These are phyloP conservation scores for Tipula unca DNA, from an alignment of 2,888 invertebrate genomes.

Conservation along the genomic window DNA sequence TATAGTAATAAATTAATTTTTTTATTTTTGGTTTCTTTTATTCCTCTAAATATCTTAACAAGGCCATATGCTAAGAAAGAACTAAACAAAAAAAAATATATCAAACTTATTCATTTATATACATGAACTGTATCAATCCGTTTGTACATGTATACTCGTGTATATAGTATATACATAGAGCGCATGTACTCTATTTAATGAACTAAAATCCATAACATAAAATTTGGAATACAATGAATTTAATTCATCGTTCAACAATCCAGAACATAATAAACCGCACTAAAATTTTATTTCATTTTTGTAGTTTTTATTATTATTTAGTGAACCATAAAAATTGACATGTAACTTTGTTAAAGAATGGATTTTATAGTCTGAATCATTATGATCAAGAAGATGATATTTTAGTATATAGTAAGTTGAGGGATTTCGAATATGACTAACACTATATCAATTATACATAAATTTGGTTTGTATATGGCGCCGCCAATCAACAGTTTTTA, in stretches of 20 bases:
- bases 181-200: neutral
- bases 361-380: neutral
- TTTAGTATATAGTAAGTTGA: neutral
- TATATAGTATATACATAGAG: no score
- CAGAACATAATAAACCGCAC: neutral
- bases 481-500: no score
- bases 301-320: neutral
- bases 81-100: neutral
- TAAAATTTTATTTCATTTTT: no score
- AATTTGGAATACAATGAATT: neutral
- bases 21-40: neutral
- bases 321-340: neutral
- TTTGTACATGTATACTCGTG: neutral
- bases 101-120: neutral
- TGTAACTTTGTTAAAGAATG: neutral
- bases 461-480: no score
- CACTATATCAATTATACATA: no score
- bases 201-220: neutral
- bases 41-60: constrained; percentile 14
- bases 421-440: no score
- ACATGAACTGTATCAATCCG: neutral
- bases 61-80: neutral
- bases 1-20: neutral
- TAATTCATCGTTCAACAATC: neutral
- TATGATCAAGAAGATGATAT: neutral